phyloP scores from a whole-genome alignment of 64 coral and sea anemone genomes.

The Acropora tenuis region DNA sequence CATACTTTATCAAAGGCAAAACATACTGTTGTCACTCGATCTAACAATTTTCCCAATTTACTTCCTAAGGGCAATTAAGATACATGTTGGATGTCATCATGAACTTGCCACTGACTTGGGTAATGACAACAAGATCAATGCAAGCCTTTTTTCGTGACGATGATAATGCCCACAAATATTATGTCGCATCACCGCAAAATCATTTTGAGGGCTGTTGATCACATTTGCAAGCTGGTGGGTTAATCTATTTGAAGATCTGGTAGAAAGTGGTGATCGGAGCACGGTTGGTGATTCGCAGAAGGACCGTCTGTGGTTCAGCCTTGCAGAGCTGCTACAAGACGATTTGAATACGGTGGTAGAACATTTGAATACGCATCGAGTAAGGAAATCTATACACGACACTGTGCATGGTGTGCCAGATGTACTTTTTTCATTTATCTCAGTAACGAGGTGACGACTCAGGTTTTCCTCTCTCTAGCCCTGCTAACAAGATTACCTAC shows the following conservation, averaged over 20 bases:
- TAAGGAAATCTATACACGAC: too few species aligned
- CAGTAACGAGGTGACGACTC: conserved; percentile 19
- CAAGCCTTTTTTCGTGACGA: conserved; percentile 3
- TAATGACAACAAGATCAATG: conserved; percentile 9
- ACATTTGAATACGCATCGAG: too few species aligned
- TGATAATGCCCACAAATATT: not conserved
- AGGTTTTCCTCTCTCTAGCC: not conserved
- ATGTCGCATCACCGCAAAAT: conserved; percentile 12
- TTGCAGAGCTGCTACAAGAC: too few species aligned
- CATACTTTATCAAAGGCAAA: too few species aligned
- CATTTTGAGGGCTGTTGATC: conserved; percentile 12
- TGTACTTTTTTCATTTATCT: conserved; percentile 14
- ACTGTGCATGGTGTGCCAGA: not conserved
- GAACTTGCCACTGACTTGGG: conserved; percentile 15
- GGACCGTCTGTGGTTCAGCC: too few species aligned
- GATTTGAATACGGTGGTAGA: too few species aligned
- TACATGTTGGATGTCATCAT: not conserved
- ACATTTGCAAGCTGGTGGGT: conserved; percentile 8
- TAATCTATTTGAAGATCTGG: conserved; percentile 6
- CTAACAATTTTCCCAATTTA: conserved; percentile 33
- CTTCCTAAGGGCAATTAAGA: not conserved
- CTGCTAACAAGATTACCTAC: conserved; percentile 7
- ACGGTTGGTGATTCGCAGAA: not conserved
- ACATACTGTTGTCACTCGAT: not conserved
- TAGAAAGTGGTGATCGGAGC: too few species aligned